These are phyloP conservation scores for Eristalis arbustorum DNA, from an alignment of 2,888 invertebrate genomes.

Conservation along the genomic window DNA sequence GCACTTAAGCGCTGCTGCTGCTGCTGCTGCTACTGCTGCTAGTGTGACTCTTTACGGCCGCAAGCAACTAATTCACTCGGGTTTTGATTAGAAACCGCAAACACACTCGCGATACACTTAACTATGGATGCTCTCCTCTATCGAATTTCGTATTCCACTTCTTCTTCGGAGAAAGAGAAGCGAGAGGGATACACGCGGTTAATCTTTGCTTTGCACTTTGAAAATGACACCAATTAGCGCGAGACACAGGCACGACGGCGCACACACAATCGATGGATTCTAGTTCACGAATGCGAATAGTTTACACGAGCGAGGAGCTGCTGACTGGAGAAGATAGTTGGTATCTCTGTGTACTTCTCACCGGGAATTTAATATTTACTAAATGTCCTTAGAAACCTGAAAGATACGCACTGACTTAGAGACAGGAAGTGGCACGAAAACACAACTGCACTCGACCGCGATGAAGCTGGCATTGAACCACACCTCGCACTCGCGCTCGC, in stretches of 20 bases:
- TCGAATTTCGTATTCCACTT: background rate
- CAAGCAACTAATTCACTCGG: background rate
- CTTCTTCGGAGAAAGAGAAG: background rate
- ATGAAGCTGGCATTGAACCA: background rate
- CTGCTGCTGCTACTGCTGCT: too few relatives aligned
- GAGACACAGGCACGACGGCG: slow-evolving; percentile 17
- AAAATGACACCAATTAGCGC: slow-evolving; percentile 26
- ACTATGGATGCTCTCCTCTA: background rate
- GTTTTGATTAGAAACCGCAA: background rate
- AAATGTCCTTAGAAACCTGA: slow-evolving; percentile 45
- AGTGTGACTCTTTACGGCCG: background rate
- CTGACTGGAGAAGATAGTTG: slow-evolving; percentile 22
- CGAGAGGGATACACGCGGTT: background rate
- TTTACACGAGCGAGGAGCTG: slow-evolving; percentile 39
- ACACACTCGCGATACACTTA: background rate
- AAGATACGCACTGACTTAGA: background rate
- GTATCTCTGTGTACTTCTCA: slow-evolving; percentile 5
- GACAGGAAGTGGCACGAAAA: background rate
- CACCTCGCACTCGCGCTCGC: too few relatives aligned
- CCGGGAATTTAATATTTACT: slow-evolving; percentile 10
- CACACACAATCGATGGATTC: slow-evolving; percentile 32
- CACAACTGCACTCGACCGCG: slow-evolving; percentile 4
- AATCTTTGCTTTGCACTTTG: background rate
- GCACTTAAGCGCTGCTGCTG: background rate
- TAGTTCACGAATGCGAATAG: slow-evolving; percentile 26